Evolutionary conservation across 92 coral and sea anemone species (phyloP), one percentile per base, ranked within the genome.

Genomic region (Zoanthus sociatus): DNA sequence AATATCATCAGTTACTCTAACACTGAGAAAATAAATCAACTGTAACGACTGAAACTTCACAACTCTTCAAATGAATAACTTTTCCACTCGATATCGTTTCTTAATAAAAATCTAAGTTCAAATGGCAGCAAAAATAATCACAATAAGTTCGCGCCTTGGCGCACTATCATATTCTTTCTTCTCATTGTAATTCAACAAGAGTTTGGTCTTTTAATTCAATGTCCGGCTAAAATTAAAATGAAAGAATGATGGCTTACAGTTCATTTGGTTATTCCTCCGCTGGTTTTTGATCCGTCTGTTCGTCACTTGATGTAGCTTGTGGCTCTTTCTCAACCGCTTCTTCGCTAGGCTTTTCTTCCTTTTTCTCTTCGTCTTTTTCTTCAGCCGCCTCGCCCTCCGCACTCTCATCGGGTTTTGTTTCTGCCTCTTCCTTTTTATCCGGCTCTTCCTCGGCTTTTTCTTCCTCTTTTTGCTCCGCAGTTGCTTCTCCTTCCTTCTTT

Each of bases 251-350:
- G 46, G 92, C 79, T 77, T 78, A 89, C 86, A 94, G 97, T 53
- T 90, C 90, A 86, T 79, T 88, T 63, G 94, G 84, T 81, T 77
- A 82, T 78, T 82, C 95, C 74, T 96, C 98, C 16, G 92, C 94
- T 32, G 91, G 88, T 60, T 84, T 76, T 66, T 86, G 71, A 26
- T 82, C 72, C 79, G 90, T 77, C 78, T 88, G 88, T 60, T 88
- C 91, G 78, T 92, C 93, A 87, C 90, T 92, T 64, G 92, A 91
- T 66, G 87, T 90, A 64, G 91, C 92, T 75, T 84, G 90, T 61
- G 61, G 77, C 16, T 89, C 92, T 83, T 86, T 85, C 31, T 86
- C 88, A 18, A 87, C 88, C 58, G 76, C 86, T 45, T 88, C 92
- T 5, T 53, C 84, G 55, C 74, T 89, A 55, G 76, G 76, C 7